phyloP scores from a whole-genome alignment of 2,888 invertebrate genomes.

The Gerris lacustris region DNA sequence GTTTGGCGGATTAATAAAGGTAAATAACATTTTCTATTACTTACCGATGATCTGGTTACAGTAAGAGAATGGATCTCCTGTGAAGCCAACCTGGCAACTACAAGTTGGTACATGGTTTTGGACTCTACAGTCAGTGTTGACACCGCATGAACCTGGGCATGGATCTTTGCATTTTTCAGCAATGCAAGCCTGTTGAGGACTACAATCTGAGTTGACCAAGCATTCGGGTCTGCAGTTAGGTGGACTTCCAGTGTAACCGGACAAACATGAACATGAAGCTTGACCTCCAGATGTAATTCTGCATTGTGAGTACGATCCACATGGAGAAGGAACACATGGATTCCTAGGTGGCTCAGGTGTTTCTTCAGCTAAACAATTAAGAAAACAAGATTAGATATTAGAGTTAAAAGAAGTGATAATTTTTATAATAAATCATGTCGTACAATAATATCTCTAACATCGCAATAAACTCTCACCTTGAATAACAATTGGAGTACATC shows the following conservation, averaged over 20 bases:
- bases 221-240: conserved; percentile 75
- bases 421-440: too few species aligned
- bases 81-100: conserved; percentile 59
- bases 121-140: conserved; percentile 65
- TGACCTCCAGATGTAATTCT: conserved; percentile 45
- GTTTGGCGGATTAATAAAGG: background rate
- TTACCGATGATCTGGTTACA: conserved; percentile 50
- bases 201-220: conserved; percentile 68
- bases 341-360: conserved; percentile 31
- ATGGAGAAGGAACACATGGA: conserved; percentile 66
- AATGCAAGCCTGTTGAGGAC: conserved; percentile 62
- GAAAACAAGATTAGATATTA: background rate
- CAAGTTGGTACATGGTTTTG: conserved; percentile 71
- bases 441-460: too few species aligned
- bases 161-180: conserved; percentile 71
- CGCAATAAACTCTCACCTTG: conserved; percentile 31
- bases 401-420: too few species aligned
- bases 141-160: conserved; percentile 68
- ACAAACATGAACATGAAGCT: conserved; percentile 64
- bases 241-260: conserved; percentile 62
- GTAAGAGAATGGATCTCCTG: conserved; percentile 72
- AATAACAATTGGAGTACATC: conserved; percentile 50
- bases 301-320: conserved; percentile 69
- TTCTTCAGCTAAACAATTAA: background rate
- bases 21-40: conserved; percentile 17